Conservation (phyloP, 2,113 vertebrate genomes). For the Seriola dumerili region DNA sequence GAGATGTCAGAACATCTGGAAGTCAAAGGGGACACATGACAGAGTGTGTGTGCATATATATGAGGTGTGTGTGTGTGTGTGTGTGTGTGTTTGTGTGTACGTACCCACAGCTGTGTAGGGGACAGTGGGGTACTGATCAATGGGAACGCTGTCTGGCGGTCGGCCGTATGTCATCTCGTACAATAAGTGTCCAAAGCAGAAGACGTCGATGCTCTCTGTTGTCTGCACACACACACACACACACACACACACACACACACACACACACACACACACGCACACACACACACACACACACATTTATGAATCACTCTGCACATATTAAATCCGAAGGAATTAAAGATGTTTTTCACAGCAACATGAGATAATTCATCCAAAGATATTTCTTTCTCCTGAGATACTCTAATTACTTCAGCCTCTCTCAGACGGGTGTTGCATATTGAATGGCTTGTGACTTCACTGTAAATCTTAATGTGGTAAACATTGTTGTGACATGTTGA, state of each 20-base stretch:
- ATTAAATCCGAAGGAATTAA: too few relatives aligned
- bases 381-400: neutral
- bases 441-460: too few relatives aligned
- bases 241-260: too few relatives aligned
- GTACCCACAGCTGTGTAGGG: conserved; percentile 90
- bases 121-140: conserved; percentile 89
- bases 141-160: conserved; percentile 89
- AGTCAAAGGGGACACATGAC: neutral
- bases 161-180: conserved; percentile 97
- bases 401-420: too few relatives aligned
- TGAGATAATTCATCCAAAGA: neutral
- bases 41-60: neutral
- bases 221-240: conserved; percentile 81
- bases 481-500: too few relatives aligned
- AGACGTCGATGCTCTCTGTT: conserved; percentile 92
- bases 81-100: conserved; percentile 66
- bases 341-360: neutral
- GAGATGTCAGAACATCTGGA: neutral
- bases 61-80: neutral
- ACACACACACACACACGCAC: too few relatives aligned
- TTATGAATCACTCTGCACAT: too few relatives aligned
- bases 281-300: too few relatives aligned
- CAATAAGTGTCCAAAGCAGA: conserved; percentile 95
- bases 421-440: too few relatives aligned
- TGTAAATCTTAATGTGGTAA: too few relatives aligned